Conservation (phyloP, 2,113 vertebrate genomes). For the Ascaphus truei region DNA sequence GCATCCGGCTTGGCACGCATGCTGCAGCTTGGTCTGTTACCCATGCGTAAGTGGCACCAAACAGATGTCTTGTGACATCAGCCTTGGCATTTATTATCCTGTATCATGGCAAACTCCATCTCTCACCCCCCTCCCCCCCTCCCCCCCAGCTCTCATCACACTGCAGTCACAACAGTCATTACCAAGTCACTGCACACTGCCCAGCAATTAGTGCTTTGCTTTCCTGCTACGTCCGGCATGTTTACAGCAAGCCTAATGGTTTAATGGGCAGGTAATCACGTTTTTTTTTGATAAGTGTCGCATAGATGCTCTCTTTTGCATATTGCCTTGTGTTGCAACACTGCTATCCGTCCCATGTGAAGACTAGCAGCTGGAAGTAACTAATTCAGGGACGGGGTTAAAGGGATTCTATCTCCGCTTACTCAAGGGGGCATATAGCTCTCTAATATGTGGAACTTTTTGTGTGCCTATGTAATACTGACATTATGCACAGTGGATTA, state of each 20-base stretch:
- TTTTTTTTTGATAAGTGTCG: not conserved
- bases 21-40: not conserved
- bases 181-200: not conserved
- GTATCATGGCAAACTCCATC: not conserved
- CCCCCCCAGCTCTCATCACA: not conserved
- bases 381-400: not conserved
- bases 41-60: not conserved
- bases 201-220: not conserved
- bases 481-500: too few species aligned
- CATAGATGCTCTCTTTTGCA: not conserved
- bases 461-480: too few species aligned
- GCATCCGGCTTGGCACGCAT: not conserved
- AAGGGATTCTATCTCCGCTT: too few species aligned
- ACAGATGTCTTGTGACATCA: slow-evolving; percentile 16
- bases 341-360: not conserved
- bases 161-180: not conserved
- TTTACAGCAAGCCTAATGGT: not conserved
- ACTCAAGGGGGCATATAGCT: too few species aligned
- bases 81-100: too few species aligned
- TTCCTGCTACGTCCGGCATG: not conserved
- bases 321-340: not conserved
- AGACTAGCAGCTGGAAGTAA: not conserved
- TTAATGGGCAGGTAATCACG: slow-evolving; percentile 16
- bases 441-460: too few species aligned
- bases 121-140: too few species aligned